Conservation (phyloP, 2,797 vertebrate species). For the Microhierax caerulescens region DNA sequence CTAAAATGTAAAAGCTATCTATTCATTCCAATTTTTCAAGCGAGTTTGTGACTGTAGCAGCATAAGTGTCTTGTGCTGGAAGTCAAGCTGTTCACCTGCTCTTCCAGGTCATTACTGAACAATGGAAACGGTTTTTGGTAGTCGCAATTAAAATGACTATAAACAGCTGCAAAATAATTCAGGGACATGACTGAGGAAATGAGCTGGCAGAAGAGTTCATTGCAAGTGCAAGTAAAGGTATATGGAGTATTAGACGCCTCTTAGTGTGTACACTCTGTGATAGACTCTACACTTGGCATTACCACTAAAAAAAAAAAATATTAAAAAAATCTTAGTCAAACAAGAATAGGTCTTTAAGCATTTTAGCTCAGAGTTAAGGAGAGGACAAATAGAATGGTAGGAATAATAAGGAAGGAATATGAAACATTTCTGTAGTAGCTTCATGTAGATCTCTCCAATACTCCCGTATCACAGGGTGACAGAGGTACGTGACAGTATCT, state of each 20-base stretch:
- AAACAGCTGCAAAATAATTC: background rate
- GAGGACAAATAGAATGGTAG: background rate
- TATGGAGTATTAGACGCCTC: background rate
- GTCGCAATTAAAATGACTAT: background rate
- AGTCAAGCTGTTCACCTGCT: background rate
- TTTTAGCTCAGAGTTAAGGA: background rate
- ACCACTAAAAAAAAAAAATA: background rate
- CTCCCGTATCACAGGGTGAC: fast-evolving
- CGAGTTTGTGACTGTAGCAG: background rate
- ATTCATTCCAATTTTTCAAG: background rate
- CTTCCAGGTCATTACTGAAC: background rate
- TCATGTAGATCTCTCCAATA: background rate
- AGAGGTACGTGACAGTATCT: background rate
- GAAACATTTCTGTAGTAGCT: background rate
- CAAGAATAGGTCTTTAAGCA: background rate
- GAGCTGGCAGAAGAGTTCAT: background rate
- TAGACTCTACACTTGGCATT: background rate
- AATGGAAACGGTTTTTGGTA: background rate
- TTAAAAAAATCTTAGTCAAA: background rate
- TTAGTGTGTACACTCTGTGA: background rate
- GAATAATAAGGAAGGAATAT: background rate
- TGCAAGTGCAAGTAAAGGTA: background rate
- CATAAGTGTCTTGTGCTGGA: background rate
- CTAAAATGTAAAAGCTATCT: background rate
- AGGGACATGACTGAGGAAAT: background rate